These are phyloP conservation scores for Fringilla coelebs DNA, from an alignment of 2,797 vertebrate genomes.

Conservation along the genomic window DNA sequence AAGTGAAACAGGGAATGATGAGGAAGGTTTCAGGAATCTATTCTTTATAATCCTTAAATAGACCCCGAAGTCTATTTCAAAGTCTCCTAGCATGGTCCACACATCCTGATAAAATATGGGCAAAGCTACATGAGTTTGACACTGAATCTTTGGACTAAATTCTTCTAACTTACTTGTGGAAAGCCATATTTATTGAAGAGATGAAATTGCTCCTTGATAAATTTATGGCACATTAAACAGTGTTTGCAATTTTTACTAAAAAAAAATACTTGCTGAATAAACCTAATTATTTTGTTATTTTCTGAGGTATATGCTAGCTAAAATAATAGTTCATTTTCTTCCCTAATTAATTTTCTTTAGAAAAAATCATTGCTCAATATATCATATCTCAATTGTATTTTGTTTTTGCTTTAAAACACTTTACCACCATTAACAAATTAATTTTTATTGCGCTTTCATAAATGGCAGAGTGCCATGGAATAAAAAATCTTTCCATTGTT, in stretches of 20 bases:
- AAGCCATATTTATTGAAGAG: neutral
- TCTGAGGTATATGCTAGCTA: neutral
- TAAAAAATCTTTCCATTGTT: neutral
- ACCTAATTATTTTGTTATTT: neutral
- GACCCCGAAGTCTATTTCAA: neutral
- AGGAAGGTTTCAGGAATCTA: neutral
- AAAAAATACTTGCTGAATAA: neutral
- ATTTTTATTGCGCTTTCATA: neutral
- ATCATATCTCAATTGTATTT: neutral
- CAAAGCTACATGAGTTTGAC: neutral
- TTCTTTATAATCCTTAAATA: neutral
- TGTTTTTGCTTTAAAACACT: neutral
- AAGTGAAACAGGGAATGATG: neutral
- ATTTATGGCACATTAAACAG: neutral
- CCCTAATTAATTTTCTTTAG: neutral
- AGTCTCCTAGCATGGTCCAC: neutral
- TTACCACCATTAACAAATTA: conserved; percentile 6
- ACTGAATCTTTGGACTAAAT: neutral
- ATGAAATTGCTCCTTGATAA: neutral
- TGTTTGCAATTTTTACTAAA: neutral
- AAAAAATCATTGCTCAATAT: neutral
- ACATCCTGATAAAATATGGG: neutral
- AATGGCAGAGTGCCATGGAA: neutral
- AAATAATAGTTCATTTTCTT: neutral
- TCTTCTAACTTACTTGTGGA: neutral